Percentiles rank a stretch among this genome's conserved stretches.
These are phyloP conservation scores for Aleiodes alternator DNA, from an alignment of 2,888 invertebrate genomes.

Conservation along the genomic window DNA sequence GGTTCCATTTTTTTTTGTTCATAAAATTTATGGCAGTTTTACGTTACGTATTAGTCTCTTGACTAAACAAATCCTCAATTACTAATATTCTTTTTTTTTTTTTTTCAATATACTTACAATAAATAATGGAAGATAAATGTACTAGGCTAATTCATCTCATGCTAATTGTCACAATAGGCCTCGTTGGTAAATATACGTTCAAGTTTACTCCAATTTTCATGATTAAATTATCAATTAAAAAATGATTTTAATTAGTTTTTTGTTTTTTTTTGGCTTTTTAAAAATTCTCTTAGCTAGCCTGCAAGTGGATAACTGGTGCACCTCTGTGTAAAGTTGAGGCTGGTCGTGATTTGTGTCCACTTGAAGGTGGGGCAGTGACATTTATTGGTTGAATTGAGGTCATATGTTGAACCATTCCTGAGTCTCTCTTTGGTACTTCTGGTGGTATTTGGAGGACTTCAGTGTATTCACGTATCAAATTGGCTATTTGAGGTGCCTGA, in stretches of 20 bases:
- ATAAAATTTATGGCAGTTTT: conserved; percentile 68
- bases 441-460: conserved; percentile 79
- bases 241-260: not conserved
- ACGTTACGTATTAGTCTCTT: no score
- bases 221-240: not conserved
- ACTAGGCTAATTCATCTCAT: conserved; percentile 56
- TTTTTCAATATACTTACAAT: conserved; percentile 57
- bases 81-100: conserved; percentile 34
- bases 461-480: conserved; percentile 92
- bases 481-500: conserved; percentile 95
- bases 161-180: conserved; percentile 59
- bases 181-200: conserved; percentile 58
- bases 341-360: conserved; percentile 75
- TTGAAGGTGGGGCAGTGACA: conserved; percentile 57
- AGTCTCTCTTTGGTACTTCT: conserved; percentile 71
- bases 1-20: conserved; percentile 56
- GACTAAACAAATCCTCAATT: not conserved
- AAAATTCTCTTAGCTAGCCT: conserved; percentile 77
- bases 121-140: conserved; percentile 72
- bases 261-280: conserved; percentile 42
- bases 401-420: conserved; percentile 68
- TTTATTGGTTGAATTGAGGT: conserved; percentile 63
- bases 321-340: conserved; percentile 77
- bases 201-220: conserved; percentile 21
- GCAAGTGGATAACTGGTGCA: conserved; percentile 79